Evolutionary conservation across 1,140 invertebrate species (phyloP).

Genomic region (Eupristina koningsbergeri): DNA sequence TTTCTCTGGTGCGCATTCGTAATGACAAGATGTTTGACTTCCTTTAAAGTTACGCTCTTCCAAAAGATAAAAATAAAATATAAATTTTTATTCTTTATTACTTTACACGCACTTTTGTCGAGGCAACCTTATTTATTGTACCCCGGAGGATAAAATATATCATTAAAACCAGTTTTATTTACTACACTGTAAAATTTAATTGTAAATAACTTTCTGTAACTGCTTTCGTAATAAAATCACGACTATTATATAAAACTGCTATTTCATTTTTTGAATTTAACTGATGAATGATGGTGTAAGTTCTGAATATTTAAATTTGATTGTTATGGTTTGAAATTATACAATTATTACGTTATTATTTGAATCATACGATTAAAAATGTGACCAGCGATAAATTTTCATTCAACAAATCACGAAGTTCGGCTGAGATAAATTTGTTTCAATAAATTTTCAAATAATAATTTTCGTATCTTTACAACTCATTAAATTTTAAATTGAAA

Average conservation of each 20-base stretch:
- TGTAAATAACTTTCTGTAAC: constrained; percentile 14
- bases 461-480: too few relatives aligned
- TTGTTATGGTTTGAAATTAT: too few relatives aligned
- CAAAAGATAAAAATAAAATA: constrained; percentile 18
- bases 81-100: constrained; percentile 26
- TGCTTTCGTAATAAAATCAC: constrained; percentile 5
- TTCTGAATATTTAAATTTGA: too few relatives aligned
- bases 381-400: too few relatives aligned
- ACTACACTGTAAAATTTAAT: constrained; percentile 26
- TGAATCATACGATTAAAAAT: too few relatives aligned
- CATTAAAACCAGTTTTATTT: constrained; percentile 33
- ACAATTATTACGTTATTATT: too few relatives aligned
- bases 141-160: constrained; percentile 8
- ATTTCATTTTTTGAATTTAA: background rate
- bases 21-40: constrained; percentile 39
- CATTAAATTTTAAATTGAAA: too few relatives aligned
- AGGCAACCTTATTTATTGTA: constrained; percentile 33
- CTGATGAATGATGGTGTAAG: too few relatives aligned
- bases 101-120: background rate
- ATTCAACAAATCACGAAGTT: too few relatives aligned
- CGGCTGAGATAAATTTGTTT: too few relatives aligned
- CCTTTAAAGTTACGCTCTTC: constrained; percentile 27
- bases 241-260: background rate
- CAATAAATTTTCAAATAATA: too few relatives aligned
- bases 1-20: background rate